Evolutionary conservation across 2,797 vertebrate species (phyloP).

Genomic region (Emydoidea blandingii): DNA sequence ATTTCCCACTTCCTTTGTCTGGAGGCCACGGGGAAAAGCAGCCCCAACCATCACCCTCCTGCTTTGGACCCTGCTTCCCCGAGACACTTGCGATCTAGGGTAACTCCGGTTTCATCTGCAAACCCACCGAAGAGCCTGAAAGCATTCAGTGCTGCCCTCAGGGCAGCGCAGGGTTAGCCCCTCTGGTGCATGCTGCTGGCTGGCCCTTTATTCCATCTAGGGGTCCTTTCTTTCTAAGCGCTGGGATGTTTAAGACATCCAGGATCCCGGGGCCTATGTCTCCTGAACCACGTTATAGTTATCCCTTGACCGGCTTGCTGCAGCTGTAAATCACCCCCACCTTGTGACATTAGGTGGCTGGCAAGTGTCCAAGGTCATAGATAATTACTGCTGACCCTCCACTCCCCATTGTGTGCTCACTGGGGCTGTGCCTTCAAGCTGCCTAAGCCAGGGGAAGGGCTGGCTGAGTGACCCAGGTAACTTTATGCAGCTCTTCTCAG

Average conservation of each 20-base stretch:
- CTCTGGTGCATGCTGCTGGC: background rate
- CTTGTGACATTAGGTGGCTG: background rate
- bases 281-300: too few relatives aligned
- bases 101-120: background rate
- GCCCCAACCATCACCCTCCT: background rate
- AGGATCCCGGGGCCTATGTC: too few relatives aligned
- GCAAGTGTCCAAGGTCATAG: background rate
- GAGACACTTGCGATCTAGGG: too few relatives aligned
- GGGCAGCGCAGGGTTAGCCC: rapidly evolving
- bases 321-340: background rate
- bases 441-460: background rate
- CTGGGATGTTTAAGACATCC: background rate
- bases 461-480: background rate
- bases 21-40: background rate
- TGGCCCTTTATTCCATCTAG: background rate
- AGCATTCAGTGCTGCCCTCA: too few relatives aligned
- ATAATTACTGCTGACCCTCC: background rate
- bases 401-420: background rate
- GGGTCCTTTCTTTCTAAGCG: background rate
- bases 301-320: too few relatives aligned
- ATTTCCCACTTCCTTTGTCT: background rate
- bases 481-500: background rate
- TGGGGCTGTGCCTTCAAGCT: background rate
- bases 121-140: background rate
- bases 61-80: background rate